Conservation (phyloP, 2,888 invertebrate species). For the Habroteleia sp. region DNA sequence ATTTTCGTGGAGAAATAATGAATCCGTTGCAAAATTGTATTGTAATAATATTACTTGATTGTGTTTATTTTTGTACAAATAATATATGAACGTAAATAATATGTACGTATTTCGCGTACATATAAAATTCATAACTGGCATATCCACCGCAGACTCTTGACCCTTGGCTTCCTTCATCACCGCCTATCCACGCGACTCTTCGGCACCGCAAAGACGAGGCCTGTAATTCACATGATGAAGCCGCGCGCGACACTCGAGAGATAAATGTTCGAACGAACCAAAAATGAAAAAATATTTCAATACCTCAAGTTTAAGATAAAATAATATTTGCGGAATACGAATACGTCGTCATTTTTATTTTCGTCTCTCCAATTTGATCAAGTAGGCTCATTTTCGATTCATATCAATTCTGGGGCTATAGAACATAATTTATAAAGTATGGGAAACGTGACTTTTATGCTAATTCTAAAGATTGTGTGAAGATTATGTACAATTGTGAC, state of each 20-base stretch:
- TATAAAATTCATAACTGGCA: constrained; percentile 62
- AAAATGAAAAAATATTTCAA: constrained; percentile 70
- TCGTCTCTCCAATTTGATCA: constrained; percentile 21
- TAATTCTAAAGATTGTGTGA: constrained; percentile 50
- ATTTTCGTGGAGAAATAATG: too few species aligned
- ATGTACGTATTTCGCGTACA: constrained; percentile 21
- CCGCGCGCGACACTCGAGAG: constrained; percentile 79
- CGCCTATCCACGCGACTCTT: constrained; percentile 81
- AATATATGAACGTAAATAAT: constrained; percentile 28
- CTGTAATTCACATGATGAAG: constrained; percentile 81
- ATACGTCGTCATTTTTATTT: constrained; percentile 24
- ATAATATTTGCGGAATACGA: constrained; percentile 54
- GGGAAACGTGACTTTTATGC: constrained; percentile 44
- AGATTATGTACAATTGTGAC: constrained; percentile 43
- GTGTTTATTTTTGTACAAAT: constrained; percentile 5
- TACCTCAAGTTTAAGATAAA: constrained; percentile 61
- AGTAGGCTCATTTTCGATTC: constrained; percentile 24
- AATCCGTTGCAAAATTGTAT: too few species aligned
- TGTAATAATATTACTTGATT: constrained; percentile 1
- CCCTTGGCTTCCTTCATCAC: constrained; percentile 71
- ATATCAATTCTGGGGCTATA: constrained; percentile 43
- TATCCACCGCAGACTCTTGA: constrained; percentile 68
- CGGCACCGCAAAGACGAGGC: constrained; percentile 76
- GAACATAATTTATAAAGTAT: constrained; percentile 41
- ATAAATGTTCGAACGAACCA: constrained; percentile 72